Conservation (phyloP, 2,113 vertebrate species). For the Excalfactoria chinensis region DNA sequence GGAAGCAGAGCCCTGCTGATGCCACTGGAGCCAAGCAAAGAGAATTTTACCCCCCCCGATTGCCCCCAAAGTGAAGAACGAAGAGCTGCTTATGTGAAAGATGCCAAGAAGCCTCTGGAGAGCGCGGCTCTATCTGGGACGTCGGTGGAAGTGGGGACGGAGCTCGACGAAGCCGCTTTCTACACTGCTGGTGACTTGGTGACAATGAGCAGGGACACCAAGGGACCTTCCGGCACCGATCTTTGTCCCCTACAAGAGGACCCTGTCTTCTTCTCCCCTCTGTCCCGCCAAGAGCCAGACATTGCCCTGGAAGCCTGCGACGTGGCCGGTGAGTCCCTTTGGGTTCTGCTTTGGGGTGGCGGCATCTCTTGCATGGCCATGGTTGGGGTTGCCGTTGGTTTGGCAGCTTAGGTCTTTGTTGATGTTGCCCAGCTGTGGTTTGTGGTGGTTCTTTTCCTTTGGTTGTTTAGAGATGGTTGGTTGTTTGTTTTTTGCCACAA, state of each 20-base stretch:
- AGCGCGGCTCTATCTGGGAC: background rate
- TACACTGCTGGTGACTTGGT: background rate
- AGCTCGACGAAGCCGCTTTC: background rate
- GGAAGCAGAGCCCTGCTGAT: slow-evolving; percentile 11
- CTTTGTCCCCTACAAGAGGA: background rate
- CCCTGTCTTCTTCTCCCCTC: background rate
- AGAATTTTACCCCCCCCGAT: slow-evolving; percentile 20
- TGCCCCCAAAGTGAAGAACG: slow-evolving; percentile 25
- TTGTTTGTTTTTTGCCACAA: background rate
- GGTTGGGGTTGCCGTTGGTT: background rate
- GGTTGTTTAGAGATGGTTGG: background rate
- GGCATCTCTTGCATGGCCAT: rapidly evolving
- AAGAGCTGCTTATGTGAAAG: slow-evolving; percentile 2
- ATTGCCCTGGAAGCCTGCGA: slow-evolving; percentile 18
- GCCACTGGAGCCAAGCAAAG: background rate
- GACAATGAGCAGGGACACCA: background rate
- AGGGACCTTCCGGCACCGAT: background rate
- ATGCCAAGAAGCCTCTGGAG: slow-evolving; percentile 12
- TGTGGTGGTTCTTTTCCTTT: background rate
- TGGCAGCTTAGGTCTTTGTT: too few relatives aligned
- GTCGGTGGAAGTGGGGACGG: background rate
- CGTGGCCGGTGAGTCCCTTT: slow-evolving; percentile 14
- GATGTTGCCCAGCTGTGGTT: background rate
- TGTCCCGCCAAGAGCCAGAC: background rate
- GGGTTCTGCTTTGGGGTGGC: background rate